These are phyloP conservation scores for Tor tambroides DNA, from an alignment of 2,113 vertebrate species.

Conservation along the genomic window DNA sequence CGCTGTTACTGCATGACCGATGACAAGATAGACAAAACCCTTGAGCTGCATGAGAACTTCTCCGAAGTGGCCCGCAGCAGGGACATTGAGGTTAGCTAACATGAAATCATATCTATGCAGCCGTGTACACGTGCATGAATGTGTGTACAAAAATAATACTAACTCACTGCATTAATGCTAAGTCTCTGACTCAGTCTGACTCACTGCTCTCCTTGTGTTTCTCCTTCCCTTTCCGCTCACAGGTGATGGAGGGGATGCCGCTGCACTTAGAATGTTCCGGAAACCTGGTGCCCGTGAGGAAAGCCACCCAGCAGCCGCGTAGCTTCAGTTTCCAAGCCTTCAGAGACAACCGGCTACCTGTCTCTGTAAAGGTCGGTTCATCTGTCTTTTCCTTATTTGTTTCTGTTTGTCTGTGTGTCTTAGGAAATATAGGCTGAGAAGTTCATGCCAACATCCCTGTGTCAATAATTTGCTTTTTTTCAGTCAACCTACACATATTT, in stretches of 20 bases:
- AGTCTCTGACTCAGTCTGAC: slow-evolving; percentile 40
- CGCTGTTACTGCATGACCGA: slow-evolving; percentile 99
- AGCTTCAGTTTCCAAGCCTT: slow-evolving; percentile 97
- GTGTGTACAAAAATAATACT: background rate
- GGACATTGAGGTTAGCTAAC: slow-evolving; percentile 89
- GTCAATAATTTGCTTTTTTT: background rate
- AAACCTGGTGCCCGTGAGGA: slow-evolving; percentile 91
- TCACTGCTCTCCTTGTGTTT: background rate
- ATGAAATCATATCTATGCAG: background rate
- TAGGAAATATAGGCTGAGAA: background rate
- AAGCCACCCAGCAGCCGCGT: slow-evolving; percentile 89
- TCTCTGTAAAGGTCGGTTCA: slow-evolving; percentile 89
- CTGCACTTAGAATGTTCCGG: slow-evolving; percentile 92
- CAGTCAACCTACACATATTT: slow-evolving; percentile 6
- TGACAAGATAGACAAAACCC: slow-evolving; percentile 97
- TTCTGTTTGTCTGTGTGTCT: slow-evolving; percentile 9
- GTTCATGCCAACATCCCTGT: background rate
- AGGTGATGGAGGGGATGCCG: slow-evolving; percentile 96
- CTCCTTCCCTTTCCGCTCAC: slow-evolving; percentile 3
- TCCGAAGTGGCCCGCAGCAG: slow-evolving; percentile 93
- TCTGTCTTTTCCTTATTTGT: background rate
- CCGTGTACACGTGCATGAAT: background rate
- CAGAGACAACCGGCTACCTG: slow-evolving; percentile 89
- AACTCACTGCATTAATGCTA: slow-evolving; percentile 19
- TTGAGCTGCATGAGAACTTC: slow-evolving; percentile 98